These are phyloP conservation scores for Pogonognathellus flavescens DNA, from an alignment of 1,140 invertebrate genomes.

Conservation along the genomic window DNA sequence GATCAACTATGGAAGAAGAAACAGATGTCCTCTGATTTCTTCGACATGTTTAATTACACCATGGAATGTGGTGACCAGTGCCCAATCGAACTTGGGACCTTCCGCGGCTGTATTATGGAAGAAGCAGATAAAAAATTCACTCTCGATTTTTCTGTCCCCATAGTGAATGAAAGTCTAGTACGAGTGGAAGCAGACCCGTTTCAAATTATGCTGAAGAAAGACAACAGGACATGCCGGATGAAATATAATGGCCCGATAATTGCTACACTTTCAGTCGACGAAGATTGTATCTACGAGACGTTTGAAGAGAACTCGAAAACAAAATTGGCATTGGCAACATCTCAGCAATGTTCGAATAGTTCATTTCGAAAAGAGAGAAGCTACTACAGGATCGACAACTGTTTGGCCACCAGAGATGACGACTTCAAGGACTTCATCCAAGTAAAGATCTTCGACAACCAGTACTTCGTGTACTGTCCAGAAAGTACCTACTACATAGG, in stretches of 20 bases:
- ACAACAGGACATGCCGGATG: constrained; percentile 3
- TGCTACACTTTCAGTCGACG: constrained; percentile 1
- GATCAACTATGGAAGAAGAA: constrained; percentile 39
- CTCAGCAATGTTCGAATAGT: neutral
- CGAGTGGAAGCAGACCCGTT: constrained; percentile 53
- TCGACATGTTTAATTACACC: constrained; percentile 52
- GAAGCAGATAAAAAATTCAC: neutral
- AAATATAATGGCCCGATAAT: constrained; percentile 42
- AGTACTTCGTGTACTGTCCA: neutral
- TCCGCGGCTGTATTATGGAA: neutral
- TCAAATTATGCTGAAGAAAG: neutral
- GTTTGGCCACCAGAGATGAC: neutral
- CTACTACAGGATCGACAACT: neutral
- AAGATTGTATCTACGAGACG: constrained; percentile 55
- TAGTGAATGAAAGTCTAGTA: constrained; percentile 9
- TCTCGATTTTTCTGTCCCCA: constrained; percentile 42
- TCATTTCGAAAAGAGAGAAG: neutral
- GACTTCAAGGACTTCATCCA: neutral
- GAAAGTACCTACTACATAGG: no score
- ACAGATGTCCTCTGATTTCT: constrained; percentile 35
- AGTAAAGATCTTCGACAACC: neutral
- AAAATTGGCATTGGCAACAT: neutral
- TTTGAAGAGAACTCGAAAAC: neutral
- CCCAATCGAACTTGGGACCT: neutral
- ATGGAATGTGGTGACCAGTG: constrained; percentile 2